Conservation (phyloP, 2,888 invertebrate genomes). For the Tanytarsus gracilentus region DNA sequence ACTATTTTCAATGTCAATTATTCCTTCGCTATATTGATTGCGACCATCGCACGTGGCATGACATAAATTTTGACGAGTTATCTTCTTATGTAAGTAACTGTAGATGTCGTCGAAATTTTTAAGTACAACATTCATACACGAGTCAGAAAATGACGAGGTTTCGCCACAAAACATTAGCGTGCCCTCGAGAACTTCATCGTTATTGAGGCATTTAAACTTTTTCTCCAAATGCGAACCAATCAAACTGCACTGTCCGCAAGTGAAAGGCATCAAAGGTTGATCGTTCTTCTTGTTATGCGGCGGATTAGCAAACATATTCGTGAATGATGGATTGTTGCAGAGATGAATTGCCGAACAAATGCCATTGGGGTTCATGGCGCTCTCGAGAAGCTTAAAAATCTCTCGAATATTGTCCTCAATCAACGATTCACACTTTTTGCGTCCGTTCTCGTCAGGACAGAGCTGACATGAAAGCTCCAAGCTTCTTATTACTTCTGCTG, state of each 20-base stretch:
- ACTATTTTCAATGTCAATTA: slow-evolving; percentile 45
- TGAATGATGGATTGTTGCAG: slow-evolving; percentile 68
- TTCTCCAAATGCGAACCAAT: slow-evolving; percentile 36
- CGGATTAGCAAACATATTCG: slow-evolving; percentile 52
- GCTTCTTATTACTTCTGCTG: slow-evolving; percentile 74
- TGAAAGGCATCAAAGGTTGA: slow-evolving; percentile 35
- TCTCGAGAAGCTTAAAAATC: slow-evolving; percentile 74
- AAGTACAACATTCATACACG: slow-evolving; percentile 64
- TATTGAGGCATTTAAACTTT: slow-evolving; percentile 38
- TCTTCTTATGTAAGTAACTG: slow-evolving; percentile 50
- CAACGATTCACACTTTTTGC: slow-evolving; percentile 65
- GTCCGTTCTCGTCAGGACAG: slow-evolving; percentile 64
- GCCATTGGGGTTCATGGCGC: slow-evolving; percentile 81
- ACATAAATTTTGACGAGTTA: slow-evolving; percentile 59
- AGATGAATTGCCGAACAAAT: slow-evolving; percentile 82
- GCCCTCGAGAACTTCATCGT: slow-evolving; percentile 40
- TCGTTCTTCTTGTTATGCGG: slow-evolving; percentile 29
- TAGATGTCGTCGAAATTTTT: slow-evolving; percentile 66
- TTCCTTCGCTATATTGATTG: slow-evolving; percentile 51
- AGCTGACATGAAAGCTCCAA: slow-evolving; percentile 81
- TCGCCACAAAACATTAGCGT: slow-evolving; percentile 54
- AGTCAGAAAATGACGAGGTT: slow-evolving; percentile 65
- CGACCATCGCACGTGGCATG: slow-evolving; percentile 71
- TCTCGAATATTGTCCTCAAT: slow-evolving; percentile 81
- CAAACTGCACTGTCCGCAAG: slow-evolving; percentile 39